A percentile compares a stretch with the other conserved stretches of the same genome.
Evolutionary conservation across 2,113 vertebrate genomes (phyloP).

Genomic region (Syngnathus typhle): DNA sequence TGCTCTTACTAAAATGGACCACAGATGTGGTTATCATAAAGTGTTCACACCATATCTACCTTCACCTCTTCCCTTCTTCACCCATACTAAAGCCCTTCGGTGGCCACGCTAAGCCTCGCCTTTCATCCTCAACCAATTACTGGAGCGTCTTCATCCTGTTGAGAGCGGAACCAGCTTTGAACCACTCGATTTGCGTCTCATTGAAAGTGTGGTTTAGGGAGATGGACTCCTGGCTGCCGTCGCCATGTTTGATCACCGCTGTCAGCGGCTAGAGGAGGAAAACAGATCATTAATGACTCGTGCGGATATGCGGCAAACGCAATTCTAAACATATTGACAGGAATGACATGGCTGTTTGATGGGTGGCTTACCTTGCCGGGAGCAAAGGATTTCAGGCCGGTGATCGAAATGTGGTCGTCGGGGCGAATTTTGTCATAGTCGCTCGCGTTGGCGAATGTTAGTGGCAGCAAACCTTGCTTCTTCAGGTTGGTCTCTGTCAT

Average conservation of each 20-base stretch:
- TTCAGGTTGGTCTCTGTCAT: constrained; percentile 95
- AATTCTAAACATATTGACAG: neutral
- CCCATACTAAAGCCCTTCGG: constrained; percentile 1
- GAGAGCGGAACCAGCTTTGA: constrained; percentile 89
- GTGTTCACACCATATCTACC: constrained; percentile 19
- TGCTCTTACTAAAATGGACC: neutral
- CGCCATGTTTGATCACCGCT: constrained; percentile 87
- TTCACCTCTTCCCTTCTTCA: constrained; percentile 9
- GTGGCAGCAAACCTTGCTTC: constrained; percentile 92
- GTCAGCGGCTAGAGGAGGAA: constrained; percentile 72
- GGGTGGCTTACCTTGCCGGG: constrained; percentile 82
- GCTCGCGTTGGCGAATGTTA: constrained; percentile 85
- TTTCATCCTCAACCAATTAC: constrained; percentile 22
- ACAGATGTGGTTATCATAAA: constrained; percentile 7
- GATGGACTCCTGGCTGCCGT: constrained; percentile 84
- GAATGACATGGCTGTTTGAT: neutral
- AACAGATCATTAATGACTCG: neutral
- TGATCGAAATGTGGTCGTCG: constrained; percentile 88
- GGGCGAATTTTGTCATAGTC: constrained; percentile 96
- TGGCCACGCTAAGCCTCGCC: constrained; percentile 10
- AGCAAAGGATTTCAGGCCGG: constrained; percentile 79
- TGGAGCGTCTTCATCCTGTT: constrained; percentile 97
- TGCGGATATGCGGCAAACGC: neutral
- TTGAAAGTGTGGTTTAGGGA: constrained; percentile 93
- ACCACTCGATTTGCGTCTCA: constrained; percentile 94